Evolutionary conservation across 2,113 vertebrate genomes (phyloP).

Genomic region (Microtus montanus): DNA sequence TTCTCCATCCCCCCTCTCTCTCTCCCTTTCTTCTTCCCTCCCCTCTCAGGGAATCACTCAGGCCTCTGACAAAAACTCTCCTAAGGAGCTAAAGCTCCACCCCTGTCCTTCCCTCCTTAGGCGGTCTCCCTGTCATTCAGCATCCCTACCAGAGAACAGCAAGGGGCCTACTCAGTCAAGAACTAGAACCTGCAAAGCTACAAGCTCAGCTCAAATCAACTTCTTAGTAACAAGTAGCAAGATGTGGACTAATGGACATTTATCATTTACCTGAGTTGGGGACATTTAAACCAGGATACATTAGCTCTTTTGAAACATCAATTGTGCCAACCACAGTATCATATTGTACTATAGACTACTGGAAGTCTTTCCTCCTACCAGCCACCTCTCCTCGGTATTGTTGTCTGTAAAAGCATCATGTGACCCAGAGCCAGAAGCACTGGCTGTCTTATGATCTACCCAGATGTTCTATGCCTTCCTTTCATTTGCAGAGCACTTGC

Average conservation of each 20-base stretch:
- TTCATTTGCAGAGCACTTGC: not conserved
- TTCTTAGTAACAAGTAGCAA: not conserved
- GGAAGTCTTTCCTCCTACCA: not conserved
- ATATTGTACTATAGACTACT: too few species aligned
- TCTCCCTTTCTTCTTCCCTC: not conserved
- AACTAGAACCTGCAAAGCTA: not conserved
- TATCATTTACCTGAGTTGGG: not conserved
- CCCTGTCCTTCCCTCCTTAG: not conserved
- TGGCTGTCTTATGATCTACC: not conserved
- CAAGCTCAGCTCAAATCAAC: not conserved
- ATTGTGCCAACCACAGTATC: not conserved
- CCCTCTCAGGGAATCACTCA: not conserved
- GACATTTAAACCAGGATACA: not conserved
- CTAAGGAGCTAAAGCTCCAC: not conserved
- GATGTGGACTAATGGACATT: not conserved
- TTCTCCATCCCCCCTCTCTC: too few species aligned
- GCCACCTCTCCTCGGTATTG: not conserved
- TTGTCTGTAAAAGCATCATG: not conserved
- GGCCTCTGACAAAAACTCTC: not conserved
- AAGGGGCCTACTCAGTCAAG: too few species aligned
- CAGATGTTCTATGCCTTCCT: too few species aligned
- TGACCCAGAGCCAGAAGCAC: not conserved
- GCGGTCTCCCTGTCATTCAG: fast-evolving
- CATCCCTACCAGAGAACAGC: not conserved
- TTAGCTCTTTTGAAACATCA: not conserved